phyloP scores from a whole-genome alignment of 2,113 vertebrate species.

The Rhinichthys klamathensis region DNA sequence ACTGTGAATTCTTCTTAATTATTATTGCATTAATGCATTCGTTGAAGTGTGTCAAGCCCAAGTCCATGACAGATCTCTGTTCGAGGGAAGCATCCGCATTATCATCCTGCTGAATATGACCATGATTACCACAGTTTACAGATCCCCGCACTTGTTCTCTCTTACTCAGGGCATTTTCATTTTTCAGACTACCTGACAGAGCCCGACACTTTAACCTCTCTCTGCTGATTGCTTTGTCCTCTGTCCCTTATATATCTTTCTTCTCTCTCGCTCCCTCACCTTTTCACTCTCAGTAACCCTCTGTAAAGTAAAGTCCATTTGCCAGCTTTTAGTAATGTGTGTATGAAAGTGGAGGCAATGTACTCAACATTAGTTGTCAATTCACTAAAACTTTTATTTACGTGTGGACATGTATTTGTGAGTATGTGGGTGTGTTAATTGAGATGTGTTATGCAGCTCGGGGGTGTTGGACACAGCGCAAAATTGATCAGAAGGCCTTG shows the following conservation, averaged over 20 bases:
- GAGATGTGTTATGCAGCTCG: conserved; percentile 52
- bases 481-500: conserved; percentile 58
- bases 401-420: conserved; percentile 34
- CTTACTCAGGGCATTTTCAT: conserved; percentile 25
- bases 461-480: conserved; percentile 47
- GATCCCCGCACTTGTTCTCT: not conserved
- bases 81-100: not conserved
- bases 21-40: not conserved
- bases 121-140: conserved; percentile 22
- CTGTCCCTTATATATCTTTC: not conserved
- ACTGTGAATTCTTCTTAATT: not conserved
- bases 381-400: conserved; percentile 35
- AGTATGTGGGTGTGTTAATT: conserved; percentile 50
- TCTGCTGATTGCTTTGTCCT: conserved; percentile 31
- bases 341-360: not conserved
- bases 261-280: not conserved
- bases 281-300: conserved; percentile 1
- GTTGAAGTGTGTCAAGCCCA: not conserved
- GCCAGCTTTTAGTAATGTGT: not conserved
- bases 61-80: not conserved
- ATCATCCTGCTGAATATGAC: conserved; percentile 26
- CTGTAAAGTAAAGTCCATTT: conserved; percentile 6
- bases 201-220: conserved; percentile 24
- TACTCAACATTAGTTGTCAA: not conserved
- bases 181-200: conserved; percentile 21